Evolutionary conservation across 2,888 invertebrate genomes (phyloP), one percentile per base, ranked within the genome.

Genomic region (Baccha elongata): DNA sequence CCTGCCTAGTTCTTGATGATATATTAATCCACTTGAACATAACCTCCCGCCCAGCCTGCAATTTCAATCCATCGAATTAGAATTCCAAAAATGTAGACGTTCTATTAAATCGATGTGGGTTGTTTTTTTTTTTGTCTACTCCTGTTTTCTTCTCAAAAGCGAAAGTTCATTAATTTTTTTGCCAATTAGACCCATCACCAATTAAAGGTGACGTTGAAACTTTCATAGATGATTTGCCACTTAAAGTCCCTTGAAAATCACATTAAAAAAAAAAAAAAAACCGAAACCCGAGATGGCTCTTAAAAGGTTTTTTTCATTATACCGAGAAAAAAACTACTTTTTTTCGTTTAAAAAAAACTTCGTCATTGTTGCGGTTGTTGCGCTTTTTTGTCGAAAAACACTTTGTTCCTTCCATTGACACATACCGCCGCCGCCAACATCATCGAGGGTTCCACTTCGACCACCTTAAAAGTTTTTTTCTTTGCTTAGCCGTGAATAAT

Each of bases 181-280:
- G 48, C 72, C 83, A 83, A 83, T 83, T 83, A 83, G 83, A 73
- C 76, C 53, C 76, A 62, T 83, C 83, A 83, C 83, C 83, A 76
- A 83, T 83, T 83, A 76, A 76, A 83, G 81, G 81, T 83, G 71
- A 83, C 81, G 81, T 53, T 53, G 75, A 37, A 83, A 83, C 68
- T 83, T 83, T 83, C 72, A 83, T 76, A 76, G 83, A 76, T 76
- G 83, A 83, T 83, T 83, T 83, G 76, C 81, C 76, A 83, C 83
- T 83, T 83, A 83, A 83, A 76, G 81, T 72, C 71, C 76, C 81
- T 55, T 67, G 67, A n/a, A n/a, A n/a, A 75, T 64, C 69, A 75
- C 21, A 75, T 46, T 65, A 26, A 21, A 60, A 67, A 44, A 72
- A 71, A 55, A 29, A 73, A 71, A 55, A 17, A n/a, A n/a, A n/a